Base-by-base conservation (phyloP, 1,140 invertebrate species). In the Aphaenogaster floridana region DNA sequence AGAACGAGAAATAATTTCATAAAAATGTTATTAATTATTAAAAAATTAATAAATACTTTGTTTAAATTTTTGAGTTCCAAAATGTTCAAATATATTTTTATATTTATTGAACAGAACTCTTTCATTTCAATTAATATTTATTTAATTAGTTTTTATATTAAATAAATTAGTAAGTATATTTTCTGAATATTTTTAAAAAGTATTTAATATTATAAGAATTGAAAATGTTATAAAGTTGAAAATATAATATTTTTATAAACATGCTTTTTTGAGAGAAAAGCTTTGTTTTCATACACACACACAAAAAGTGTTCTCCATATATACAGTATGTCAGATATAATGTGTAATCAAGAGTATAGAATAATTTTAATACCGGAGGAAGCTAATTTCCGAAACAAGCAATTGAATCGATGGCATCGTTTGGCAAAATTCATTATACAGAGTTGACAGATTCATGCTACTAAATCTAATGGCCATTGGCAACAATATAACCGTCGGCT, bases 401-500 rank as follows among this genome's bases (percentile, higher is more conserved):
- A 3, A n/a, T 57, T 13, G 28, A 83, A 83, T 50, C 54, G 54
- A 81, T 81, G 48, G 5, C 13, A 17, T 59, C 36, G 0, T 57
- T 28, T 28, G 28, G 28, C 28, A 69, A 74, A 83, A 72, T 45
- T 52, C 3, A 72, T 59, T 36, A 57, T 13, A 6, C 17, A 83
- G 17, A 72, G 42, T 72, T 61, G 11, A 59, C 17, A 17, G 17
- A 72, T 45, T 74, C 17, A 4, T 81, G 9, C n/a, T 80, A 74
- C 17, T 61, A 74, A 74, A 76, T 76, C 7, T 74, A 84, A 42
- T 17, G 17, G 5, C 34, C 42, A 83, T 50, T 76, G 80, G n/a
- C 13, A 76, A 63, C 17, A 71, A 39, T 84, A 28, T 48, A 36
- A 83, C 11, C 9, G 21, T 72, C 52, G 9, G 39, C 21, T 45